Evolutionary conservation across 1,140 invertebrate genomes (phyloP).

Genomic region (Aethina tumida): DNA sequence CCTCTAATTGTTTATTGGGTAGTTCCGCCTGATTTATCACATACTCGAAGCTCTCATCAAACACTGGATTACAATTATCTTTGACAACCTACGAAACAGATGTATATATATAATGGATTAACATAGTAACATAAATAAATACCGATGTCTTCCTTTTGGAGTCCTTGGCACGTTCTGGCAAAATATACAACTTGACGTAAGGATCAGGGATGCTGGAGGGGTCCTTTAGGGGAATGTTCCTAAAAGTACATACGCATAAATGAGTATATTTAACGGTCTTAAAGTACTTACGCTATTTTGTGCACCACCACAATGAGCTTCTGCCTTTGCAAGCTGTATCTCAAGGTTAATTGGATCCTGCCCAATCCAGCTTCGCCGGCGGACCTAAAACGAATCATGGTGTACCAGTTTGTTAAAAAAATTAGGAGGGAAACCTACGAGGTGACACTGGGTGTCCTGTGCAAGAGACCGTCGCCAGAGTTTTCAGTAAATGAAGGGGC

Average conservation of each 20-base stretch:
- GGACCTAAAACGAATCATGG: slow-evolving; percentile 36
- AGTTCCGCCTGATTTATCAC: slow-evolving; percentile 66
- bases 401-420: slow-evolving; percentile 7
- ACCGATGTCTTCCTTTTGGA: slow-evolving; percentile 83
- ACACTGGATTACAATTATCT: slow-evolving; percentile 84
- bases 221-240: slow-evolving; percentile 79
- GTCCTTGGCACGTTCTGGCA: slow-evolving; percentile 79
- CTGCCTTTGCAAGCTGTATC: slow-evolving; percentile 73
- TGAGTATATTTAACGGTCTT: slow-evolving; percentile 3
- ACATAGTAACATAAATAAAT: no score
- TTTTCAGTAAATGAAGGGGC: slow-evolving; percentile 15
- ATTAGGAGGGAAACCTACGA: slow-evolving; percentile 27
- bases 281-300: slow-evolving; percentile 69
- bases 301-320: slow-evolving; percentile 74
- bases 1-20: slow-evolving; percentile 59
- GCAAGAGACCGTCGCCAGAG: slow-evolving; percentile 25
- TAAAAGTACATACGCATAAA: slow-evolving; percentile 33
- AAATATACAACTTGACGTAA: slow-evolving; percentile 86
- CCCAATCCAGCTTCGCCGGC: slow-evolving; percentile 61
- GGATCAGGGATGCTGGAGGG: slow-evolving; percentile 85
- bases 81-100: slow-evolving; percentile 52
- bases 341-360: slow-evolving; percentile 74
- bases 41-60: slow-evolving; percentile 85
- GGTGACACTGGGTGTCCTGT: slow-evolving; percentile 40
- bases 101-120: no score